Base-by-base conservation (phyloP, 2,888 invertebrate species). In the Drosophila gaucha region DNA sequence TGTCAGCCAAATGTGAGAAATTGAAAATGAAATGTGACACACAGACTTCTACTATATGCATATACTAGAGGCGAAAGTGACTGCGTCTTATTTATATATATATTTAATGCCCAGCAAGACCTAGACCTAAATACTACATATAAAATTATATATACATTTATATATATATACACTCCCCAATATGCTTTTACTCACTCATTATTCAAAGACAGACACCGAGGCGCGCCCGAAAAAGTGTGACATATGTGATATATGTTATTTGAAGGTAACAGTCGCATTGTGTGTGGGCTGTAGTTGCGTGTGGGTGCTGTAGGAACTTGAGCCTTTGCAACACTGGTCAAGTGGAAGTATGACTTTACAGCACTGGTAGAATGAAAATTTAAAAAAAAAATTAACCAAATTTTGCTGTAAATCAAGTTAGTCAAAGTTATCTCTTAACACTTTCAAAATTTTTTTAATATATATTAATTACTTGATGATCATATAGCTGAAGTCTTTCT, bases 101-200 rank as follows among this genome's bases (percentile, higher is more conserved):
- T 68, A 43, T 47, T 36, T 20, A 62, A 62, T 62, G 55, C 69
- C 56, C 55, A 69, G 36, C 49, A 57, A 57, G 73, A 77, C 74
- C 74, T 77, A 77, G 74, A 74, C 74, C 74, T 56, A 76, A 73
- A 73, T 75, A 55, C 68, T 30, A 43, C 51, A 59, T 57, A 49
- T 38, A 46, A 68, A 30, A 6, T 3, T 33, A 33, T 24, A 58
- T 49, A 49, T 50, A 41, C 47, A 59, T 54, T 43, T 59, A 60
- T 54, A 44, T 39, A 54, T 30, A 24, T 44, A 38, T 38, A 30
- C 71, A 49, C 65, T 39, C 38, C 26, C 18, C 36, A 16, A 35
- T 59, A 18, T 36, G 38, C 44, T 46, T 39, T 46, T 46, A 47
- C 46, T 47, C 41, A 18, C 35, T 41, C 64, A 59, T 75, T 72